These are phyloP conservation scores for Ophiodon elongatus DNA, from an alignment of 2,113 vertebrate species.

Conservation along the genomic window DNA sequence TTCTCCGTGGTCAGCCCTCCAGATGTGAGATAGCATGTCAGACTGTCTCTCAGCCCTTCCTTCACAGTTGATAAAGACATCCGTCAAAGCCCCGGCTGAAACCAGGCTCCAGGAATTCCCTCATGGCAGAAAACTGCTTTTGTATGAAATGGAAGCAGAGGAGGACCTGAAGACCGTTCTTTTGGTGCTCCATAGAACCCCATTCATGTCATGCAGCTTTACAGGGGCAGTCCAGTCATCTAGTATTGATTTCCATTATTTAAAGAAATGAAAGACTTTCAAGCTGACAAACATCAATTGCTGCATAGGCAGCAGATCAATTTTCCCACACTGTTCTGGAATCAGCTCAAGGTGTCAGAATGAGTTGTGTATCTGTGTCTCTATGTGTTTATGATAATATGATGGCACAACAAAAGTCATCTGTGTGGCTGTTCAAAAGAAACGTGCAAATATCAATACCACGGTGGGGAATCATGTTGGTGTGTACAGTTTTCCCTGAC, in stretches of 20 bases:
- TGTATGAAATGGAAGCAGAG: background rate
- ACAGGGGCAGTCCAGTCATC: background rate
- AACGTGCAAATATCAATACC: background rate
- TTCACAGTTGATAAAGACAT: slow-evolving; percentile 70
- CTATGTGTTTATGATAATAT: background rate
- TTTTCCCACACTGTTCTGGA: background rate
- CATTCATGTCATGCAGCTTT: background rate
- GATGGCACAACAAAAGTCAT: background rate
- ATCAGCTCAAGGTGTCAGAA: background rate
- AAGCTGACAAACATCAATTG: background rate
- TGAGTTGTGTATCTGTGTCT: background rate
- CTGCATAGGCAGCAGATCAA: background rate
- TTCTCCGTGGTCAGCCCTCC: slow-evolving; percentile 51
- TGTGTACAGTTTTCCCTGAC: background rate
- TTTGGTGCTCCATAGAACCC: background rate
- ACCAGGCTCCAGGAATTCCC: slow-evolving; percentile 10
- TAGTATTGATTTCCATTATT: background rate
- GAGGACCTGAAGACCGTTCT: background rate
- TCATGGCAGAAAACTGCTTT: slow-evolving; percentile 25
- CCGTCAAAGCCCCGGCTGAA: slow-evolving; percentile 35
- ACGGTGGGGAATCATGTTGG: background rate
- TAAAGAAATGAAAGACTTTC: background rate
- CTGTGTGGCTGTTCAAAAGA: no score
- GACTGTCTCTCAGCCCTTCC: slow-evolving; percentile 29
- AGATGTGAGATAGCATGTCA: slow-evolving; percentile 61